These are phyloP conservation scores for Toxotes chatareus DNA, from an alignment of 2,113 vertebrate species.

Conservation along the genomic window DNA sequence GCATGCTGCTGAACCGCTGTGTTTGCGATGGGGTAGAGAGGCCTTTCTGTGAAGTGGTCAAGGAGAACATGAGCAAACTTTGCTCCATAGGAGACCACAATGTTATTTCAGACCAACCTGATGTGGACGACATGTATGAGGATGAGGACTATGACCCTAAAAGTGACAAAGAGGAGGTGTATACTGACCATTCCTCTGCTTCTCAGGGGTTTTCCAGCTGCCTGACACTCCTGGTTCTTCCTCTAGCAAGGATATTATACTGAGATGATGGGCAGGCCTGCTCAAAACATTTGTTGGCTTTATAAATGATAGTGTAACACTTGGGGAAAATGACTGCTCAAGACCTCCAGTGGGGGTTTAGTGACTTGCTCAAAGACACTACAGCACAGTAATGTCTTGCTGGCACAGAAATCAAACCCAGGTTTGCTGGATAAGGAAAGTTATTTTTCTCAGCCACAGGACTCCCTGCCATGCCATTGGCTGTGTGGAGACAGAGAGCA, in stretches of 20 bases:
- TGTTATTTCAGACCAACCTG: constrained; percentile 69
- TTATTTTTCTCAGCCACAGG: not conserved
- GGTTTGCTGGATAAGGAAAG: constrained; percentile 34
- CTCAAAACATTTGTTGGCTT: constrained; percentile 8
- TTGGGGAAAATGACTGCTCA: not conserved
- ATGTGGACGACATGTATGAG: constrained; percentile 78
- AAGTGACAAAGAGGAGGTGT: constrained; percentile 67
- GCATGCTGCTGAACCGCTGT: constrained; percentile 83
- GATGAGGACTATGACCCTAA: constrained; percentile 82
- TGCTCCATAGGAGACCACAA: constrained; percentile 79
- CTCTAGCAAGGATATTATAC: constrained; percentile 56
- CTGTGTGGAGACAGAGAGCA: constrained; percentile 29
- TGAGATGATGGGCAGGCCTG: constrained; percentile 16
- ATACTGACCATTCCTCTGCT: constrained; percentile 47
- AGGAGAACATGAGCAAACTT: constrained; percentile 86
- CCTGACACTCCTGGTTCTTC: constrained; percentile 45
- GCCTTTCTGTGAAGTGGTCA: constrained; percentile 88
- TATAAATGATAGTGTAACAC: not conserved
- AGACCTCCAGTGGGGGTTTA: not conserved
- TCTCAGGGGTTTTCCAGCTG: constrained; percentile 26
- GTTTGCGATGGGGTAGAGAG: constrained; percentile 86
- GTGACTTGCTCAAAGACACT: constrained; percentile 16
- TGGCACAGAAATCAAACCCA: constrained; percentile 18
- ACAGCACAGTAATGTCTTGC: not conserved
- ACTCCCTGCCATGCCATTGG: not conserved